phyloP scores from a whole-genome alignment of 2,888 invertebrate genomes.

The Nomada flava region DNA sequence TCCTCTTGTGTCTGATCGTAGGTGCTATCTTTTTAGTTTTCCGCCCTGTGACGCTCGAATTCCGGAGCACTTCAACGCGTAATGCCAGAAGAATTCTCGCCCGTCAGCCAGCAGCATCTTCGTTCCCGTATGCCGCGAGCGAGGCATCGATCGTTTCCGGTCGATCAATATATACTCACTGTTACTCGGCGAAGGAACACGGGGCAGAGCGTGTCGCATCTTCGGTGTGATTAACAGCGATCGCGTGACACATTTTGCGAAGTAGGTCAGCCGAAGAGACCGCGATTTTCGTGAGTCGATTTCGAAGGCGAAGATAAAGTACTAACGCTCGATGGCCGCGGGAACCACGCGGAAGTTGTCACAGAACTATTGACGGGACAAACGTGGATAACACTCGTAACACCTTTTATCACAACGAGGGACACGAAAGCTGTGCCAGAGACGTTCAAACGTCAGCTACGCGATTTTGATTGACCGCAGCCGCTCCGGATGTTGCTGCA shows the following conservation, averaged over 20 bases:
- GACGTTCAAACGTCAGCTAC: constrained; percentile 53
- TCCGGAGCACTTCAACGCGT: constrained; percentile 31
- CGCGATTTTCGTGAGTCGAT: background rate
- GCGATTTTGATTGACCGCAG: constrained; percentile 10
- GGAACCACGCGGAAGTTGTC: background rate
- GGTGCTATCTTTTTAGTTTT: constrained; percentile 42
- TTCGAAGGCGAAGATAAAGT: no score
- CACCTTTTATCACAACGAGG: background rate
- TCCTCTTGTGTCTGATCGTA: background rate
- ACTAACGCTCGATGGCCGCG: no score
- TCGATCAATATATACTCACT: background rate
- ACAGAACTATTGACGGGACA: background rate
- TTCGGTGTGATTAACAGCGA: background rate
- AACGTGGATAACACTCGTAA: background rate
- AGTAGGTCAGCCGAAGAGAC: background rate
- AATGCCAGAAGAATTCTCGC: constrained; percentile 40
- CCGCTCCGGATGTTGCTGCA: background rate
- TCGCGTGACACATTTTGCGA: background rate
- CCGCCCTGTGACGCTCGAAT: constrained; percentile 24
- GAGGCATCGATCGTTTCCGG: constrained; percentile 13
- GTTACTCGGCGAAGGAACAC: background rate
- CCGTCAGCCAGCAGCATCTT: constrained; percentile 37
- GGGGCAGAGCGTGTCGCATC: background rate
- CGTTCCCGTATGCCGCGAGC: background rate
- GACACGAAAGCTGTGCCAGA: background rate